A percentile compares a stretch with the other conserved stretches of the same genome.
Conservation (phyloP, 2,797 vertebrate genomes). For the Eulemur mongoz region DNA sequence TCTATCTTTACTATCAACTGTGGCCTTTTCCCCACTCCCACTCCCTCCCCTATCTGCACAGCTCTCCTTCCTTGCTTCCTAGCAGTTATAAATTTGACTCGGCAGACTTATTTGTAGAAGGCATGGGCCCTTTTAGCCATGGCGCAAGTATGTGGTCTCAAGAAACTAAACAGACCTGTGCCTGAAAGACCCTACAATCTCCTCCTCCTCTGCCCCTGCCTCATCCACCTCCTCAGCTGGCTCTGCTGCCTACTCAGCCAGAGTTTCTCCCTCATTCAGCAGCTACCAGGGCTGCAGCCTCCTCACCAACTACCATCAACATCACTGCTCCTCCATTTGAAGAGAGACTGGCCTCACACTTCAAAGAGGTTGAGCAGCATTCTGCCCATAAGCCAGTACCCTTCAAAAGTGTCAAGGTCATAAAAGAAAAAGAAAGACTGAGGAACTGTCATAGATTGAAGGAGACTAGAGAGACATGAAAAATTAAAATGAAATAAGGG, state of each 20-base stretch:
- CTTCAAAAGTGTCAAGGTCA: background rate
- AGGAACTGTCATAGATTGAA: background rate
- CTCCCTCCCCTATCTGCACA: fast-evolving
- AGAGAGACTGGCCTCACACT: background rate
- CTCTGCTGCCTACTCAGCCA: background rate
- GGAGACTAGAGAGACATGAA: background rate
- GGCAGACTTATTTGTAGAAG: background rate
- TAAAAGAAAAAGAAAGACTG: background rate
- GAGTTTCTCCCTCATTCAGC: background rate
- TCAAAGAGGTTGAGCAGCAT: background rate
- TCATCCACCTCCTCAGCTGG: background rate
- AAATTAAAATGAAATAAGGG: conserved; percentile 27
- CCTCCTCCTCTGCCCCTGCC: background rate
- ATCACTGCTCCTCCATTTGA: background rate
- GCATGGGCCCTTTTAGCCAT: background rate
- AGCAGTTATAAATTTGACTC: background rate
- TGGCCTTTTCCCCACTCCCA: too few relatives aligned
- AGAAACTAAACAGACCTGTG: background rate
- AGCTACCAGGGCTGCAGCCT: background rate
- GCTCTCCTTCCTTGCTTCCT: background rate
- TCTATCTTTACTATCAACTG: background rate
- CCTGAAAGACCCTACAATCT: background rate
- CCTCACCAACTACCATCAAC: background rate
- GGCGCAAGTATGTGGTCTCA: background rate
- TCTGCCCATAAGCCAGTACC: background rate